A percentile compares a stretch with the other conserved stretches of the same genome.
phyloP scores from a whole-genome alignment of 2,113 vertebrate genomes.

The Amphiprion ocellaris region DNA sequence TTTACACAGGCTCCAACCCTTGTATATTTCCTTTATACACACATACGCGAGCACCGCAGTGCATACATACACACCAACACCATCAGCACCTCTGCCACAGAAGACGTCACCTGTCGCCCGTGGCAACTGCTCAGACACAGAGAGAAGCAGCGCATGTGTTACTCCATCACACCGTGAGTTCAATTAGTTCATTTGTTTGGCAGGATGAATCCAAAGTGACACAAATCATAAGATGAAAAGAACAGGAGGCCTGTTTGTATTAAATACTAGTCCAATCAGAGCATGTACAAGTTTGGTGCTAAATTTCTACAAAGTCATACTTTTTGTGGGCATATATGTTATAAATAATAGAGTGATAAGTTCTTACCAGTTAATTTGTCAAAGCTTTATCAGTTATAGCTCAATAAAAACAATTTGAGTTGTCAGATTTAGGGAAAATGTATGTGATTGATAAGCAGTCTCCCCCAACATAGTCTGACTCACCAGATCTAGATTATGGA shows the following conservation, averaged over 20 bases:
- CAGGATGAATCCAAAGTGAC: constrained; percentile 17
- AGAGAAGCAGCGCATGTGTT: constrained; percentile 42
- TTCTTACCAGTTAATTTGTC: no score
- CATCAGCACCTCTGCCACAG: constrained; percentile 33
- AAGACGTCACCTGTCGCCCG: constrained; percentile 61
- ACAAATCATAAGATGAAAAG: not conserved
- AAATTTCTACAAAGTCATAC: not conserved
- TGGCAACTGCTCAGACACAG: constrained; percentile 73
- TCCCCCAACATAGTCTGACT: no score
- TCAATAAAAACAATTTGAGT: no score
- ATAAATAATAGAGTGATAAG: no score
- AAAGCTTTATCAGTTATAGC: no score
- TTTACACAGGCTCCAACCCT: constrained; percentile 62
- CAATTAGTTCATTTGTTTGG: constrained; percentile 34
- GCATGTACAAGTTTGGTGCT: not conserved
- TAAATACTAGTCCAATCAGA: not conserved
- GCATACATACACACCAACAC: constrained; percentile 41
- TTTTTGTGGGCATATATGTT: no score
- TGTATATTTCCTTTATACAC: constrained; percentile 52
- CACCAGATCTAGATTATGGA: no score
- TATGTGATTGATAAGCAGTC: no score
- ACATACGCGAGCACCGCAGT: constrained; percentile 21
- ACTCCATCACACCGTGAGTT: constrained; percentile 22
- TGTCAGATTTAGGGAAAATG: no score
- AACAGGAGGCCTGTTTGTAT: not conserved